Percentiles rank a stretch among this genome's conserved stretches.
Conservation (phyloP, 2,797 vertebrate species). For the Hippopotamyrus pictus region DNA sequence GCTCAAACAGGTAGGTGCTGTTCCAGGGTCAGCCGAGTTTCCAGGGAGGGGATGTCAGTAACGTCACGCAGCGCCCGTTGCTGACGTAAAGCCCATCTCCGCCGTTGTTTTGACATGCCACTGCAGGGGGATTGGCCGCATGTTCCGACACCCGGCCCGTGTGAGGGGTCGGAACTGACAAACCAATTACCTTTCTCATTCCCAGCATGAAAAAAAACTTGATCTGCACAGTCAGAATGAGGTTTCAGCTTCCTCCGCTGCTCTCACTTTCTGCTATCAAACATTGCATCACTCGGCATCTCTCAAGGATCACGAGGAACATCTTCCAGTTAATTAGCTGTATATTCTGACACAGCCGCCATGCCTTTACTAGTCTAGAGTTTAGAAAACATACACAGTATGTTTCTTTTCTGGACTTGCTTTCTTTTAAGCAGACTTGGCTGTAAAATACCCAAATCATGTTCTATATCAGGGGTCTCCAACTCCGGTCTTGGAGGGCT, state of each 20-base stretch:
- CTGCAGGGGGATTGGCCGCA: neutral
- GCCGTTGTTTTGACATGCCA: too few relatives aligned
- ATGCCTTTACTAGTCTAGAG: neutral
- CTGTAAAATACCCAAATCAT: neutral
- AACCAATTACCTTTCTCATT: conserved; percentile 8
- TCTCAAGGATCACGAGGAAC: neutral
- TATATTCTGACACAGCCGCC: neutral
- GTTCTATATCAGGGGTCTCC: neutral
- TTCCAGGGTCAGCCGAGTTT: neutral
- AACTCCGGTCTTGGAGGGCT: too few relatives aligned
- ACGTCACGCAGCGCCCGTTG: neutral
- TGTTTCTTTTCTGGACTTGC: neutral
- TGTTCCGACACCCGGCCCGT: neutral
- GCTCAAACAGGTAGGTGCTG: neutral
- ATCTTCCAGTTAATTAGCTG: neutral
- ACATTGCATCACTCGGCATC: neutral
- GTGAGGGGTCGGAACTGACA: neutral
- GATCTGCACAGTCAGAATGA: neutral
- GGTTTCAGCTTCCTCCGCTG: neutral
- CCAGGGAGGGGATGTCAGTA: neutral
- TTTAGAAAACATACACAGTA: neutral
- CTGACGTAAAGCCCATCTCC: neutral
- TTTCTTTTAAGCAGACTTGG: neutral
- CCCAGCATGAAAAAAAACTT: neutral
- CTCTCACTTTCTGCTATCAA: conserved; percentile 6